Evolutionary conservation across 2,797 vertebrate species (phyloP), one percentile per base, ranked within the genome.

Genomic region (Sibirionetta formosa): DNA sequence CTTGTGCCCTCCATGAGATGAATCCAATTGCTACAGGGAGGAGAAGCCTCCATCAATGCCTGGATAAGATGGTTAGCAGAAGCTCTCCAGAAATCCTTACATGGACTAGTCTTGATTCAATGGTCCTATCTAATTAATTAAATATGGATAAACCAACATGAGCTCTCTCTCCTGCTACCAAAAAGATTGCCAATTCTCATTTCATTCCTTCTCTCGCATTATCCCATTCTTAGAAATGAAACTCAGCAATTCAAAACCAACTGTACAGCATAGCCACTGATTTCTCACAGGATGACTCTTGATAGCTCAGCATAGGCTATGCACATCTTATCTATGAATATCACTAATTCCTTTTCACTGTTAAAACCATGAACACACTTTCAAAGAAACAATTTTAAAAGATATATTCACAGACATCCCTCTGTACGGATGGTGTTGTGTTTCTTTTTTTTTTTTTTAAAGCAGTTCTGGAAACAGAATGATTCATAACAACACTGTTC

Each of bases 381-480:
- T 14, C 71, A 48, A 82, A 73, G 48, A 88, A 76, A 66, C 4
- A 57, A 35, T 53, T 75, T 44, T 14, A 7, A 61, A 73, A 90
- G 46, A 36, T 40, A 57, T 14, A 40, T 80, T 84, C 51, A 51
- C 70, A 84, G 51, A 63, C 44, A 86, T 42, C 24, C 51, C 40
- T 79, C 68, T 61, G 13, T 17, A 68, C 84, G 36, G 76, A 83
- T 16, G 31, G 35, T 33, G 26, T 33, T 17, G 75, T 71, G 18
- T 51, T 12, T 70, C 33, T 40, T 80, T 42, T 13, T 38, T 79
- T 42, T 17, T 87, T 91, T 48, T 31, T 20, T 48, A 17, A 82
- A 81, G 58, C 54, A 68, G 63, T 75, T 92, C 73, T 94, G 85
- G 71, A 96, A 95, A 90, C 20, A 65, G 42, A 57, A 79, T 81